Base-by-base conservation (phyloP, 2,888 invertebrate species). In the Drosophila incognita region DNA sequence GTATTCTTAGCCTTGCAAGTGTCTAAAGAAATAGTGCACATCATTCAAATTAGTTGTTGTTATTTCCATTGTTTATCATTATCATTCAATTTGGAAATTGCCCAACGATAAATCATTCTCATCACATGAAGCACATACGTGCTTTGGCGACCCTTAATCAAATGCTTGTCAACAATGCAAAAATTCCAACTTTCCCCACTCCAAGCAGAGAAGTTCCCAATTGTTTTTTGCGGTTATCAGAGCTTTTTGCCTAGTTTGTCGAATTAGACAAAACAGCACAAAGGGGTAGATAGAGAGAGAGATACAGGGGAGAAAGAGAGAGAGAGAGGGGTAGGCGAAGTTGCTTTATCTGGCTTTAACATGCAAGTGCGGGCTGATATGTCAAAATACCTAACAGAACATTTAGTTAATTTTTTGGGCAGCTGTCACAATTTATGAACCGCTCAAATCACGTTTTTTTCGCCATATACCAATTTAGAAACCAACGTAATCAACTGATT, bases 151-250 rank as follows among this genome's bases (percentile, higher is more conserved):
- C 70, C 66, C 75, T 81, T 83, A 85, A 85, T 86, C 89, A 88
- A 84, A 76, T 75, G 79, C 65, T 76, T 86, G 89, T 84, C 89
- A 84, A 86, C 88, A 87, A 58, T 82, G 77, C 75, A 69, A 79
- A 87, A 79, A 67, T 61, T 29, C 74, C 53, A 57, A 48, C n/a
- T 61, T 36, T 36, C 53, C 71, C 66, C 58, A 65, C 60, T 64
- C 46, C 49, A 58, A 46, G 13, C 27, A n/a, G 27, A 53, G 71
- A 62, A 75, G 80, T 76, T 76, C 61, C 76, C 76, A 67, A 61
- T 29, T 57, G 58, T 54, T 54, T 48, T 29, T n/a, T 4, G 48
- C 49, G 76, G 69, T 79, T 63, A 76, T 69, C 81, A 64, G 63
- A 29, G 59, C 48, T 38, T 74, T 62, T 73, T 42, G 57, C 53